Percentiles rank a stretch among this genome's conserved stretches.
Evolutionary conservation across 2,888 invertebrate species (phyloP).

Genomic region (Coelopa pilipes): DNA sequence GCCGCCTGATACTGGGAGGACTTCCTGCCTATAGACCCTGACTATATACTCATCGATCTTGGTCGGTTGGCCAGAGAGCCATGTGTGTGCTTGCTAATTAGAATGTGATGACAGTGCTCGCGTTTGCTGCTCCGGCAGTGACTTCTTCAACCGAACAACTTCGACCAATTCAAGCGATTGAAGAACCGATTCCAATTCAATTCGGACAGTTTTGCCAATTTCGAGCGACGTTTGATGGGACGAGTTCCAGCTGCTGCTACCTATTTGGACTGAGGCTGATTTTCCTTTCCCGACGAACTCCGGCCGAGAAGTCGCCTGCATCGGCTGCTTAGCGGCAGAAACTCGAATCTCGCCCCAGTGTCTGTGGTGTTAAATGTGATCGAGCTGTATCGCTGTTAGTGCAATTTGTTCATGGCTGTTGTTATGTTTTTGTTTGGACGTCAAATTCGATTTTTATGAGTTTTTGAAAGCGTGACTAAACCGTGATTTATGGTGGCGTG

Average conservation of each 20-base stretch:
- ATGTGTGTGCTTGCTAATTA: conserved; percentile 1
- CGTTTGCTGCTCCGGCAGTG: no score
- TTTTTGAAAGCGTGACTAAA: conserved; percentile 66
- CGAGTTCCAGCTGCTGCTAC: no score
- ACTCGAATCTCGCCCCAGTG: background rate
- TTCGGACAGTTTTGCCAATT: no score
- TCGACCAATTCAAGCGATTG: conserved; percentile 7
- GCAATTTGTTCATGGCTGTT: conserved; percentile 42
- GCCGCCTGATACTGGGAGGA: background rate
- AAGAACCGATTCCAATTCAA: no score
- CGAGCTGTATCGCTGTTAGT: conserved; percentile 10
- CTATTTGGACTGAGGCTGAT: background rate
- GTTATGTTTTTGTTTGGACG: conserved; percentile 52
- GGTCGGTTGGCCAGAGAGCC: background rate
- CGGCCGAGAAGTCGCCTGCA: background rate
- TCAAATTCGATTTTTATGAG: conserved; percentile 66
- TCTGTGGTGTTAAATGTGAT: conserved; percentile 24
- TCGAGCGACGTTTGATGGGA: no score
- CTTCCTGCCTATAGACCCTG: no score
- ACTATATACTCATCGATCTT: background rate
- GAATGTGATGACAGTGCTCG: conserved; percentile 22
- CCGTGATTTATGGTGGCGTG: conserved; percentile 68
- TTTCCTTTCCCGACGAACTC: background rate
- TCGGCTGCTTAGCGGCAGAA: background rate
- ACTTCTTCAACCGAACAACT: background rate